Conservation (phyloP, 2,888 invertebrate genomes). For the Octodonta nipae region DNA sequence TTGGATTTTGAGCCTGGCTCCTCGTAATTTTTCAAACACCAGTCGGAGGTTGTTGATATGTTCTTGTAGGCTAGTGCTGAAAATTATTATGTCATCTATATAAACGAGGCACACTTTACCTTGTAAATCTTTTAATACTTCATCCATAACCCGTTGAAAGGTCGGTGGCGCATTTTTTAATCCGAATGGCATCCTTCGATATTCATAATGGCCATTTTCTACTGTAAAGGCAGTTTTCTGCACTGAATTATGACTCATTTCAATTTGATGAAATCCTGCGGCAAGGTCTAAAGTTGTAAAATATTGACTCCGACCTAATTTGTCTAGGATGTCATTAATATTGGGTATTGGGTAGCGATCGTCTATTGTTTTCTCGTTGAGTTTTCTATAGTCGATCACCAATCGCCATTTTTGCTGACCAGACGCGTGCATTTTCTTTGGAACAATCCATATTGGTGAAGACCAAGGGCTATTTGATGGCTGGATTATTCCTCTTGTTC, state of each 20-base stretch:
- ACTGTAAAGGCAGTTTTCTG: slow-evolving; percentile 29
- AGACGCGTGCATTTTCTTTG: slow-evolving; percentile 22
- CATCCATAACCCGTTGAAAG: slow-evolving; percentile 24
- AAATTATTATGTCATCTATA: slow-evolving; percentile 27
- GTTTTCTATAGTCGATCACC: slow-evolving; percentile 10
- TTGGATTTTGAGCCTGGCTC: slow-evolving; percentile 13
- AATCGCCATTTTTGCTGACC: slow-evolving; percentile 12
- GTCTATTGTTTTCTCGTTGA: slow-evolving; percentile 27
- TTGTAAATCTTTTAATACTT: slow-evolving; percentile 19
- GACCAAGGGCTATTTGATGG: slow-evolving; percentile 7
- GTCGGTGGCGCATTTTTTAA: slow-evolving; percentile 30
- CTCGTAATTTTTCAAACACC: slow-evolving; percentile 15
- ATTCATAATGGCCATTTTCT: slow-evolving; percentile 26
- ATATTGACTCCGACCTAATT: slow-evolving; percentile 26
- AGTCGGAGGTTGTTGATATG: slow-evolving; percentile 17
- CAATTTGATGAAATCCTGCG: slow-evolving; percentile 30
- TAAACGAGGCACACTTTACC: slow-evolving; percentile 24
- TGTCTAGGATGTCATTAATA: slow-evolving; percentile 27
- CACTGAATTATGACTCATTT: slow-evolving; percentile 19
- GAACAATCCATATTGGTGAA: slow-evolving; percentile 10
- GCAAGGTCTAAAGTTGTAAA: slow-evolving; percentile 29
- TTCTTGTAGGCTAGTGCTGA: slow-evolving; percentile 15
- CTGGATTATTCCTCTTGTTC: slow-evolving; percentile 8
- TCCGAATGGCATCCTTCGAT: slow-evolving; percentile 23
- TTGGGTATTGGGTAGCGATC: slow-evolving; percentile 28